phyloP scores from a whole-genome alignment of 2,113 vertebrate genomes.

The Vulpes ferrilata region DNA sequence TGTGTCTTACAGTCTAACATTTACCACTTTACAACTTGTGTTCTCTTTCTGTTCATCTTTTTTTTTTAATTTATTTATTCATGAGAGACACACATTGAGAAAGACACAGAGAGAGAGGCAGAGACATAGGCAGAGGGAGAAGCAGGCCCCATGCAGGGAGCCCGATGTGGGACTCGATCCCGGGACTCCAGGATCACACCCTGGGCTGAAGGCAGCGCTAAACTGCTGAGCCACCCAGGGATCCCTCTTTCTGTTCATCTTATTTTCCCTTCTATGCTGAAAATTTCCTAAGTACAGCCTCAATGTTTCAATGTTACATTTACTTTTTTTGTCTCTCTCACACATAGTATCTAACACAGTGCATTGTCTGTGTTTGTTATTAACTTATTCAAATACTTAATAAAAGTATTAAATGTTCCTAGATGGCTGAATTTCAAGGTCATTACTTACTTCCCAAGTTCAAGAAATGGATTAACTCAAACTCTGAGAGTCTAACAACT shows the following conservation, averaged over 20 bases:
- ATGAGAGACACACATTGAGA: no score
- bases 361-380: not conserved
- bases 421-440: not conserved
- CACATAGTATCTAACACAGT: not conserved
- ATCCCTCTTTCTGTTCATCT: not conserved
- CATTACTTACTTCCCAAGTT: not conserved
- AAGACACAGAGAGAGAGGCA: no score
- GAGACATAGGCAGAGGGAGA: no score
- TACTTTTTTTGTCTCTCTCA: not conserved
- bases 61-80: not conserved
- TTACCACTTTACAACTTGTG: not conserved
- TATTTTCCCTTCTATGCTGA: not conserved
- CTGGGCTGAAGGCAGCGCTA: no score
- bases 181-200: no score
- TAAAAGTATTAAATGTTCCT: not conserved
- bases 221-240: no score
- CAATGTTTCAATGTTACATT: not conserved
- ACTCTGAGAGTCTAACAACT: not conserved
- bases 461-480: not conserved
- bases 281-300: not conserved
- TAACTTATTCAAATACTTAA: slow-evolving; percentile 28
- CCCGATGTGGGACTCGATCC: no score
- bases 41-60: not conserved
- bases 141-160: no score
- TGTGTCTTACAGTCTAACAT: not conserved